Evolutionary conservation across 2,797 vertebrate species (phyloP).

Genomic region (Scolopax rusticola): DNA sequence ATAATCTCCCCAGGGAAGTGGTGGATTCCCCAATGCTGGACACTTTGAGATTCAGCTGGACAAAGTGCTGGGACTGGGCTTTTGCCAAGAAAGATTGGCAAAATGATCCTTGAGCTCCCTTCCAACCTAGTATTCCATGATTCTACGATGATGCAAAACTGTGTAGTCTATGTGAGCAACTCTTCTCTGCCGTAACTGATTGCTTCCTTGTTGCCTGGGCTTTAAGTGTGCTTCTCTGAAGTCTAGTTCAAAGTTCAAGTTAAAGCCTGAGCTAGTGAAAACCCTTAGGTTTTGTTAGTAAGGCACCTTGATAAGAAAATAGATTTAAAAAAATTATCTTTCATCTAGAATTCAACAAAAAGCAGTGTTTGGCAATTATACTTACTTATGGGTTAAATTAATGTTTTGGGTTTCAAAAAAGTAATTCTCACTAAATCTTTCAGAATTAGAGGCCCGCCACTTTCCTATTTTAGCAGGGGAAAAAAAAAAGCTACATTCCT

Average conservation of each 20-base stretch:
- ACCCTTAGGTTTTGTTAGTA: background rate
- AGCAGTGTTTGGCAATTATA: background rate
- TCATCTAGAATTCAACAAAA: background rate
- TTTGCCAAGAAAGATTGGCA: background rate
- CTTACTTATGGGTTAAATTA: background rate
- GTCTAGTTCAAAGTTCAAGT: background rate
- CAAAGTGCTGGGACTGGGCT: background rate
- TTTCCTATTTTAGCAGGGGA: background rate
- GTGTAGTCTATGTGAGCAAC: background rate
- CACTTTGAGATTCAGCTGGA: background rate
- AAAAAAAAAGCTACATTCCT: background rate
- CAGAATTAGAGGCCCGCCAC: background rate
- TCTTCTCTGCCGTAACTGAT: background rate
- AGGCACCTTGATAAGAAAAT: background rate
- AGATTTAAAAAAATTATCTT: background rate
- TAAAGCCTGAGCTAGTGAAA: background rate
- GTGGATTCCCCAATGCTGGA: background rate
- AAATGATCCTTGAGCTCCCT: background rate
- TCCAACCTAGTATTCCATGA: background rate
- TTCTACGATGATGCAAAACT: background rate
- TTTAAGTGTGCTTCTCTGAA: background rate
- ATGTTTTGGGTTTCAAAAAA: background rate
- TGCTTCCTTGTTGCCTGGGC: background rate
- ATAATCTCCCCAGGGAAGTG: background rate
- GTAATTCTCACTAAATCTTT: background rate